A percentile compares a stretch with the other conserved stretches of the same genome.
These are phyloP conservation scores for Periparus ater DNA, from an alignment of 2,797 vertebrate genomes.

Conservation along the genomic window DNA sequence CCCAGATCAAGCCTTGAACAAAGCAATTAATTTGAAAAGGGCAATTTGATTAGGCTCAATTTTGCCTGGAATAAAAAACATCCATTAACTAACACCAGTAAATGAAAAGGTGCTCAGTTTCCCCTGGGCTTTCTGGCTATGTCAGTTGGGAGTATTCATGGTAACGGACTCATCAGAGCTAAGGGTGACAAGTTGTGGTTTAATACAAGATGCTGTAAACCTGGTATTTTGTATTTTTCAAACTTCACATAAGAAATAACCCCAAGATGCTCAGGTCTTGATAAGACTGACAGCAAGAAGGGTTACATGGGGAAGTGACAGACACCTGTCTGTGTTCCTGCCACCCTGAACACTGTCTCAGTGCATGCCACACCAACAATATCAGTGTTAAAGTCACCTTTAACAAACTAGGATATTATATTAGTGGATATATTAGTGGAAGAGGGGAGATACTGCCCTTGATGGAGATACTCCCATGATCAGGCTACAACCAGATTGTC, in stretches of 20 bases:
- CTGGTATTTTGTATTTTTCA: not conserved
- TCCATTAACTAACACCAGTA: not conserved
- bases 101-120: not conserved
- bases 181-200: not conserved
- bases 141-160: not conserved
- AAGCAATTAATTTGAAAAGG: constrained; percentile 34
- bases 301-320: not conserved
- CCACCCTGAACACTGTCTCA: not conserved
- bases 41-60: constrained; percentile 18
- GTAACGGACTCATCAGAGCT: not conserved
- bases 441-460: not conserved
- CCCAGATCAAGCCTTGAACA: constrained; percentile 4
- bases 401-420: not conserved
- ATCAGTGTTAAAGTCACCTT: not conserved
- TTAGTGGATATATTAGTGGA: not conserved
- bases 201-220: not conserved
- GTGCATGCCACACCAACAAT: not conserved
- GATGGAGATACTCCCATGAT: not conserved
- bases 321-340: not conserved
- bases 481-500: not conserved
- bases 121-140: not conserved
- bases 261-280: not conserved
- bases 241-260: not conserved
- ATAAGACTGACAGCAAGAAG: not conserved
- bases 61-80: constrained; percentile 10